These are phyloP conservation scores for Hemistola chrysoprasaria DNA, from an alignment of 2,888 invertebrate genomes.

Conservation along the genomic window DNA sequence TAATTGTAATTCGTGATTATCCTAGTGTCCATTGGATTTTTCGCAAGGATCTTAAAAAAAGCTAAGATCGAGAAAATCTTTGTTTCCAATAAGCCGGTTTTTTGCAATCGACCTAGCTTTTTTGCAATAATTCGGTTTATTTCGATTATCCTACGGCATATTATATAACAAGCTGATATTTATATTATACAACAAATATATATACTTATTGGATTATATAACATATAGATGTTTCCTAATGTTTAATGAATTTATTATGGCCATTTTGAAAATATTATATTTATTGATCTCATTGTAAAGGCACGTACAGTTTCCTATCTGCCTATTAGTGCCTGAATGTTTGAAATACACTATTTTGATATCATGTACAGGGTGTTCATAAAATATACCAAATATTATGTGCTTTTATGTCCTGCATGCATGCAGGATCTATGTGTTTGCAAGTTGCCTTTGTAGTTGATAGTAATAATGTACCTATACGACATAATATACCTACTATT, in stretches of 20 bases:
- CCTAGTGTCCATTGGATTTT: too few relatives aligned
- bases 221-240: constrained; percentile 23
- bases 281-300: constrained; percentile 71
- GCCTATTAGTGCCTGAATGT: constrained; percentile 68
- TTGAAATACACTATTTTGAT: constrained; percentile 71
- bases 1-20: too few relatives aligned
- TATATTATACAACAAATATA: constrained; percentile 32
- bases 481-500: constrained; percentile 6
- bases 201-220: too few relatives aligned
- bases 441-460: constrained; percentile 72
- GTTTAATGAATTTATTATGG: constrained; percentile 25
- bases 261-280: constrained; percentile 40
- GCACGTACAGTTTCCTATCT: constrained; percentile 58
- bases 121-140: too few relatives aligned
- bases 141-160: too few relatives aligned
- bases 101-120: too few relatives aligned
- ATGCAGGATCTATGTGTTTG: constrained; percentile 47
- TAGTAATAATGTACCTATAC: constrained; percentile 19
- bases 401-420: constrained; percentile 71
- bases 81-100: too few relatives aligned
- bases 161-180: constrained; percentile 39
- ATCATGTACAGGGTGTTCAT: constrained; percentile 78
- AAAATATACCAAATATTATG: constrained; percentile 77
- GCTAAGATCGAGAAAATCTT: too few relatives aligned
- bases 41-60: too few relatives aligned